Base-by-base conservation (phyloP, 30 jellyfish, hydroid and myxozoan species). In the Hydractinia symbiolongicarpus region DNA sequence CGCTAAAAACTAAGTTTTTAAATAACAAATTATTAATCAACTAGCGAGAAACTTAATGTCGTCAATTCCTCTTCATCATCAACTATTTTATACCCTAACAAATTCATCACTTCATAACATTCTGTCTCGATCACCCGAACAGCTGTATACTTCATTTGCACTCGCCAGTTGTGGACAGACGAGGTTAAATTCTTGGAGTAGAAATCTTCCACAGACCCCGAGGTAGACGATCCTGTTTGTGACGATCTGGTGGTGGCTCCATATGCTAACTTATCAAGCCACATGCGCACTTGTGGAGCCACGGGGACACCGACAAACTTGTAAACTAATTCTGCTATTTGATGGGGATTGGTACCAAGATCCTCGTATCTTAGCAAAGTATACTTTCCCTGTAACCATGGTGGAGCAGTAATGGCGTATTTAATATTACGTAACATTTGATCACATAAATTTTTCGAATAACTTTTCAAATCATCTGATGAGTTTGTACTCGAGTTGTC, bases 281-380 rank as follows among this genome's bases (percentile, higher is more conserved):
- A 94, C 96, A 94, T 88, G n/a, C 99, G 96, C 7, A 94, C 99
- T 68, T 94, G 99, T 19, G 99, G 96, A 13, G 96, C 99, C 19
- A 94, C 95, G 5, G 99, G 99, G 14, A 94, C 89, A 10, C 99
- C 99, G 21, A 88, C 99, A 73, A 94, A 94, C 69, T 94, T 94
- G 80, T 94, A 88, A 30, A 94, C 99, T 13, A 94, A 88, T 73
- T 94, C 99, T 8, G 99, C 84, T 40, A 94, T 94, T 60, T 94
- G 99, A 73, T 94, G 99, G 14, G 99, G 99, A 72, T 94, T 94
- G 16, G 99, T 94, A 30, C 99, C 99, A 6, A 94, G 94, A 78
- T 94, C 99, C 67, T 94, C 99, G 86, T 94, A 94, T 19, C 99
- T 86, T 14, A 94, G 96, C 75, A 94, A 83, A 49, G 99, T 94